Percentiles rank a stretch among this genome's conserved stretches.
Evolutionary conservation across 2,888 invertebrate genomes (phyloP).

Genomic region (Lagria hirta): DNA sequence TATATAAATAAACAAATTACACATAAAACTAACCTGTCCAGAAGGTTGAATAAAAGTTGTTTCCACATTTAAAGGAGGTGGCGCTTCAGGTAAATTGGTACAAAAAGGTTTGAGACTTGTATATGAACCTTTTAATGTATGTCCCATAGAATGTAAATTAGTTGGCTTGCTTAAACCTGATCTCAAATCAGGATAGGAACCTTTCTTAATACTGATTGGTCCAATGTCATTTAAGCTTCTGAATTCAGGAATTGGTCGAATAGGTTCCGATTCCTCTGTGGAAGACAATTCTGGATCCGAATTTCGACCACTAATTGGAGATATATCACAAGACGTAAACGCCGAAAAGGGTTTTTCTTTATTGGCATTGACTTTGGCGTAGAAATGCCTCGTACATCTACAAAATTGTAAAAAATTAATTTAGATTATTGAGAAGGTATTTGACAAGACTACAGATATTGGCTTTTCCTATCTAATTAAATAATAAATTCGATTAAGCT

Average conservation of each 20-base stretch:
- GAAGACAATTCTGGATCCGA: constrained; percentile 51
- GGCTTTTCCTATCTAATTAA: not conserved
- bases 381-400: constrained; percentile 48
- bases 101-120: constrained; percentile 47
- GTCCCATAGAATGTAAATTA: constrained; percentile 42
- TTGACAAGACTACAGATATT: no score
- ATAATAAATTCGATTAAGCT: no score
- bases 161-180: constrained; percentile 10
- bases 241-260: constrained; percentile 11
- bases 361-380: constrained; percentile 50
- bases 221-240: constrained; percentile 18
- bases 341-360: no score
- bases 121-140: constrained; percentile 47
- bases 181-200: constrained; percentile 23
- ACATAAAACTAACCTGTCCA: no score
- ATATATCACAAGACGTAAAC: constrained; percentile 40
- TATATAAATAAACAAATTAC: not conserved
- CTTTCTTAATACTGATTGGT: constrained; percentile 19
- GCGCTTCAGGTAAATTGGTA: constrained; percentile 44
- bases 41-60: constrained; percentile 11
- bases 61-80: constrained; percentile 35
- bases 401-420: no score
- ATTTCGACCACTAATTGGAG: constrained; percentile 45
- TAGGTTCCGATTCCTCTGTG: constrained; percentile 40
- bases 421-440: no score